These are phyloP conservation scores for Rhopalosiphum maidis DNA, from an alignment of 1,140 invertebrate genomes.

Conservation along the genomic window DNA sequence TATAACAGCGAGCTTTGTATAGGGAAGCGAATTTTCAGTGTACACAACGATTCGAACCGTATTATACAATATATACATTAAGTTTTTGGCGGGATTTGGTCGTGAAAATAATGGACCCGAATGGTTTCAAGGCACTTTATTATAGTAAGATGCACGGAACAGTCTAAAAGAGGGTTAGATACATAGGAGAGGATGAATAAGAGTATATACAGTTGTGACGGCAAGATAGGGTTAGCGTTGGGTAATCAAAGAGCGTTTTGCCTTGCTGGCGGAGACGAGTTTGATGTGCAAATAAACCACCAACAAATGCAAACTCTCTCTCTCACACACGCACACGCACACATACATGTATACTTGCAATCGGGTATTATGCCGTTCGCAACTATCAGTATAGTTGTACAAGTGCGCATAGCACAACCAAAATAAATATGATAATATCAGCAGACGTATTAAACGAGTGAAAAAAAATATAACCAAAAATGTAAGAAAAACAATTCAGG, in stretches of 20 bases:
- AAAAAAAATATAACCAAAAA: background rate
- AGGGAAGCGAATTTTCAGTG: background rate
- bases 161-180: background rate
- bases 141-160: background rate
- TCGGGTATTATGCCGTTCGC: background rate
- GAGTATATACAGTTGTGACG: background rate
- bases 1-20: background rate
- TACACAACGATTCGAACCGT: background rate
- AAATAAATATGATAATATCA: background rate
- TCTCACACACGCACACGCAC: background rate
- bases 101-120: background rate
- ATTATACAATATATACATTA: background rate
- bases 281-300: constrained; percentile 48
- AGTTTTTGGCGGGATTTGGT: constrained; percentile 9
- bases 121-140: background rate
- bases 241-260: constrained; percentile 44
- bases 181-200: too few relatives aligned
- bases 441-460: background rate
- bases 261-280: background rate
- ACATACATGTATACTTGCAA: background rate
- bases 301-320: too few relatives aligned
- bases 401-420: background rate
- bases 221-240: background rate
- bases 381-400: background rate
- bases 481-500: background rate